Evolutionary conservation across 2,888 invertebrate genomes (phyloP), one percentile per base, ranked within the genome.

Genomic region (Melanophora roralis): DNA sequence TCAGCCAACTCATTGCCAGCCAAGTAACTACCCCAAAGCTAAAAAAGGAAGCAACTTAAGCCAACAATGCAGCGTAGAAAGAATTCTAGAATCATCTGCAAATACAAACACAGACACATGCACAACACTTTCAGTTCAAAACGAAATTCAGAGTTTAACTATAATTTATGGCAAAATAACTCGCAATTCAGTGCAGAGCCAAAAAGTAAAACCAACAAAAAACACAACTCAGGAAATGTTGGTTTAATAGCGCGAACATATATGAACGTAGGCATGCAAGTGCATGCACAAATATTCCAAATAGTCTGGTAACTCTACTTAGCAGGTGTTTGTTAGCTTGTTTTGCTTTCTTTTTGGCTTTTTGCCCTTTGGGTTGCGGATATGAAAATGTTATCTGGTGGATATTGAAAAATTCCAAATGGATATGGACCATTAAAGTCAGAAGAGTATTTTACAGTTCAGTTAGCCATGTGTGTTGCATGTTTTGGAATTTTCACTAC

Each of bases 131-230:
- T n/a, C n/a, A 43, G 21, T n/a, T 1, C 34, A 14, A 47, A 57
- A 43, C 6, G 32, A 55, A 43, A 32, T 65, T 38, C 45, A 36
- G 60, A 49, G 49, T 67, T 65, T 55, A 55, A 62, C 62, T 49
- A 45, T 75, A 80, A 75, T 80, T 80, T 80, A 80, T 80, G 75
- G 79, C 27, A 49, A 75, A 80, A 72, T 75, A 16, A 72, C 65
- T 60, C 55, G 79, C 79, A 72, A 72, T 27, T 21, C 21, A 74
- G 65, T 57, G 57, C 21, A 38, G 40, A 59, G 64, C 65, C 47
- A 65, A 73, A 73, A 27, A 27, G 6, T n/a, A n/a, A n/a, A n/a
- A n/a, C n/a, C n/a, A n/a, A n/a, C n/a, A 27, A 27, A 27, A 27
- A 27, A 27, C 3, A 57, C 36, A 57, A 59, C 21, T 40, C 65